Percentiles rank a stretch among this genome's conserved stretches.
Evolutionary conservation across 2,797 vertebrate species (phyloP).

Genomic region (Garrulus glandarius): DNA sequence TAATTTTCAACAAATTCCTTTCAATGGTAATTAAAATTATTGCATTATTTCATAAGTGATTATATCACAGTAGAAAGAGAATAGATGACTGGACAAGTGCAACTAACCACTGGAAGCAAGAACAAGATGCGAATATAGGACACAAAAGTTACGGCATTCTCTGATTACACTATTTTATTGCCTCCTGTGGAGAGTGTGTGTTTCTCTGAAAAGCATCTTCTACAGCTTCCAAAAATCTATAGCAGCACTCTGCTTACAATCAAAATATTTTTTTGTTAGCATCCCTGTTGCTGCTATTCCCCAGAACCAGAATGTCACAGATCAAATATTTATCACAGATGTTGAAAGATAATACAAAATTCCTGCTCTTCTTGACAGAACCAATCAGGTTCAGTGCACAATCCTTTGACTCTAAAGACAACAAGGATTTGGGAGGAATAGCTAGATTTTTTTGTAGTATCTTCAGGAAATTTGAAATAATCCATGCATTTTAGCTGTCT

Average conservation of each 20-base stretch:
- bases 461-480: neutral
- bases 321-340: conserved; percentile 67
- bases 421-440: neutral
- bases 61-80: neutral
- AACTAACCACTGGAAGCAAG: neutral
- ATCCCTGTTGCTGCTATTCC: neutral
- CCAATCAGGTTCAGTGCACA: neutral
- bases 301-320: neutral
- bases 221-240: neutral
- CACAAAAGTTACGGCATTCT: neutral
- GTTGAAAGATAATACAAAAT: conserved; percentile 59
- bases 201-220: neutral
- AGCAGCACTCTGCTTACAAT: neutral
- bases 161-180: neutral
- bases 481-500: neutral
- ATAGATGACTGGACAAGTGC: neutral
- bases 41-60: neutral
- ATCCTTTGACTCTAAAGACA: neutral
- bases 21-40: neutral
- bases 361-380: neutral
- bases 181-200: neutral
- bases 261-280: neutral
- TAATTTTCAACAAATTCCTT: neutral
- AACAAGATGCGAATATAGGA: neutral
- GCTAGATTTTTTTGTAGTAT: neutral